A percentile compares a stretch with the other conserved stretches of the same genome.
phyloP scores from a whole-genome alignment of 35 echinoderm and acorn worm genomes.

The Apostichopus parvimensis region DNA sequence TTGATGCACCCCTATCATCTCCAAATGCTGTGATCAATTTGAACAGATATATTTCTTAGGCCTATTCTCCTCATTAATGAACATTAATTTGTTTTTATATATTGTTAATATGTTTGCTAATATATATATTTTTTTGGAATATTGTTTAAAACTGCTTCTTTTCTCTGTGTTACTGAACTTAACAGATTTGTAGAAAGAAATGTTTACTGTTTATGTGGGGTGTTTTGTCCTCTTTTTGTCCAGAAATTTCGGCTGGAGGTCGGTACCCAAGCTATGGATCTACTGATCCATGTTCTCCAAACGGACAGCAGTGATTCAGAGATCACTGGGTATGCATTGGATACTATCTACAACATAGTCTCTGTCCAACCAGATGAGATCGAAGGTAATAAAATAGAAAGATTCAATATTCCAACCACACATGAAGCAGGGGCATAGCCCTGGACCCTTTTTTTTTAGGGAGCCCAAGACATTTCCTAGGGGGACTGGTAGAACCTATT shows the following conservation, averaged over 20 bases:
- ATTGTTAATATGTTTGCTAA: no score
- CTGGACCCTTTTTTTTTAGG: background rate
- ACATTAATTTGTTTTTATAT: no score
- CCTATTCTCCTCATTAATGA: no score
- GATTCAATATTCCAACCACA: background rate
- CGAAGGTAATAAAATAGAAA: constrained; percentile 43
- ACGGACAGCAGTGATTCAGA: constrained; percentile 86
- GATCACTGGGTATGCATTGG: constrained; percentile 88
- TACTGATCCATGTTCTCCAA: constrained; percentile 75
- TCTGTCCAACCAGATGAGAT: constrained; percentile 65
- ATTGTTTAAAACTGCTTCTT: no score
- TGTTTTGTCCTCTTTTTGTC: background rate
- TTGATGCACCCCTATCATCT: no score
- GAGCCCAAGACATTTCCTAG: background rate
- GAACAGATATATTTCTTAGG: no score
- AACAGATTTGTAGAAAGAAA: no score
- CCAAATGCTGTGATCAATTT: no score
- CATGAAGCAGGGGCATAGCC: background rate
- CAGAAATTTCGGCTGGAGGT: constrained; percentile 97
- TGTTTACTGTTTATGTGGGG: no score
- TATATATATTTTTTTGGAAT: no score
- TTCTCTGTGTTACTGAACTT: no score
- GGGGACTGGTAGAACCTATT: background rate
- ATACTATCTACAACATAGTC: constrained; percentile 84
- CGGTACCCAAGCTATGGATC: constrained; percentile 86